A percentile compares a stretch with the other conserved stretches of the same genome.
These are phyloP conservation scores for Psittacus erithacus DNA, from an alignment of 2,113 vertebrate genomes.

Conservation along the genomic window DNA sequence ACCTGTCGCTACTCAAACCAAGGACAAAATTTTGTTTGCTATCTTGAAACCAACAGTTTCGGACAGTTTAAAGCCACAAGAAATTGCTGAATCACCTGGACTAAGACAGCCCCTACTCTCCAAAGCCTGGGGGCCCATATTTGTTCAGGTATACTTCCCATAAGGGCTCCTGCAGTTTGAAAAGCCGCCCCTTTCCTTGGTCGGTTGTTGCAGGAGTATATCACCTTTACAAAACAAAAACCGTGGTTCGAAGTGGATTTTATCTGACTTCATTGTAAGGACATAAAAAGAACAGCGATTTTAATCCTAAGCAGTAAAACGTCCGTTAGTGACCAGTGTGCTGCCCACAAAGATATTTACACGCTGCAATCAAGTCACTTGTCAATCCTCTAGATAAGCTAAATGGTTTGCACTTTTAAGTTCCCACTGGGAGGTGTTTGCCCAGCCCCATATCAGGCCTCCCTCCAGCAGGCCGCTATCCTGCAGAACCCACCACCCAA, in stretches of 20 bases:
- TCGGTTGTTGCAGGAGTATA: background rate
- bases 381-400: constrained; percentile 63
- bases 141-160: background rate
- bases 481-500: background rate
- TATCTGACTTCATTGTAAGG: constrained; percentile 51
- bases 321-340: constrained; percentile 4
- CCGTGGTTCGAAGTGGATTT: constrained; percentile 46
- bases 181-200: background rate
- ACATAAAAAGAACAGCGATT: constrained; percentile 53
- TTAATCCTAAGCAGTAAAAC: constrained; percentile 53
- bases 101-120: rapidly evolving
- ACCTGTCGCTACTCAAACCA: background rate
- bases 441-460: constrained; percentile 6
- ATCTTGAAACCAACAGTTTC: background rate
- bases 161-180: background rate
- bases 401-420: constrained; percentile 54
- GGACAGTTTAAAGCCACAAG: background rate
- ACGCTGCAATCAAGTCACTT: constrained; percentile 40
- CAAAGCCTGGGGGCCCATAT: rapidly evolving
- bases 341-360: constrained; percentile 57
- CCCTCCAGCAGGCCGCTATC: background rate
- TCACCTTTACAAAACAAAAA: constrained; percentile 15
- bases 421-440: constrained; percentile 50
- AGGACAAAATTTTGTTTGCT: background rate
- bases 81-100: background rate